phyloP scores from a whole-genome alignment of 2,888 invertebrate species.

The Campopleginae sp. region DNA sequence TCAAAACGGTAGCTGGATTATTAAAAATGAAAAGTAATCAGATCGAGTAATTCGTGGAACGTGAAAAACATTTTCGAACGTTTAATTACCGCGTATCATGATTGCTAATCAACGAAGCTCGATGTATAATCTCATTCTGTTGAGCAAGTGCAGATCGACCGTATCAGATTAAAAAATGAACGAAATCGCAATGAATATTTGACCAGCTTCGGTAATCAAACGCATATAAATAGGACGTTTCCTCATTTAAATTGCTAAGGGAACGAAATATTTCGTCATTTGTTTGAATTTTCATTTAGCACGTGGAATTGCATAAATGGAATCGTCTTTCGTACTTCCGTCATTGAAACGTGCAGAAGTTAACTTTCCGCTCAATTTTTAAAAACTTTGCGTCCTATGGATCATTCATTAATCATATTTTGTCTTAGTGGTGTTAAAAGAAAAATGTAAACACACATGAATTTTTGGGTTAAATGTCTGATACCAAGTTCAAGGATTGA shows the following conservation, averaged over 20 bases:
- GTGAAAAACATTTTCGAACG: background rate
- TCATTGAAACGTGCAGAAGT: too few species aligned
- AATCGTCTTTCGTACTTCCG: background rate
- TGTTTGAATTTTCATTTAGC: background rate
- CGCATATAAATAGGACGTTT: conserved; percentile 10
- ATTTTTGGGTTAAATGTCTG: too few species aligned
- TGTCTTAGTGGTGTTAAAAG: background rate
- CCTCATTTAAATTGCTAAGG: background rate
- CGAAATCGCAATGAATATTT: conserved; percentile 30
- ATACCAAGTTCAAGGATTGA: too few species aligned
- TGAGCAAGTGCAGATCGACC: background rate
- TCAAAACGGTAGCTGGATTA: too few species aligned
- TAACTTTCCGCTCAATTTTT: background rate
- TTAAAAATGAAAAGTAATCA: background rate
- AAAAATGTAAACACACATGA: too few species aligned
- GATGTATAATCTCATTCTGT: background rate
- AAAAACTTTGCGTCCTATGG: background rate
- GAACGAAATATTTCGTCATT: background rate
- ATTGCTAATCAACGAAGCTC: background rate
- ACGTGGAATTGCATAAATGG: background rate
- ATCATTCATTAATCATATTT: background rate
- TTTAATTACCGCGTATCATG: background rate
- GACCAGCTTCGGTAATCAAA: conserved; percentile 18
- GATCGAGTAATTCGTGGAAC: background rate
- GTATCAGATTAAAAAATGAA: background rate